Base-by-base conservation (phyloP, 2,888 invertebrate genomes). In the Epistrophe eligans region DNA sequence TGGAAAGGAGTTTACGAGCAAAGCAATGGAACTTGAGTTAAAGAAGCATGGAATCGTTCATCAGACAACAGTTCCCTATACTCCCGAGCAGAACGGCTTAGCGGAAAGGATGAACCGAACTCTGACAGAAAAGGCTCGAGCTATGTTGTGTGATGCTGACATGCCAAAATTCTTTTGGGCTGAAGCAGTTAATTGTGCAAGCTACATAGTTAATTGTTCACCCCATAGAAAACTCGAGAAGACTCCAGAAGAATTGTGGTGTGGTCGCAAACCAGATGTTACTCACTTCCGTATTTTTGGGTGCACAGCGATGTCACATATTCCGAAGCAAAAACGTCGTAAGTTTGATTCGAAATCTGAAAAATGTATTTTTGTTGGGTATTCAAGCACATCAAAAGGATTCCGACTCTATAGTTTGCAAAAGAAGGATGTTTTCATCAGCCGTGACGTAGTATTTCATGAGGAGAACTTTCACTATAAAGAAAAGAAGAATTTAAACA, bases 221-320 rank as follows among this genome's bases (percentile, higher is more conserved):
- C 67, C 77, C n/a, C 62, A 70, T 52, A 82, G 57, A 40, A 58
- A 48, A 15, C 50, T 81, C 10, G 40, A 85, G 7, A 88, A 88
- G 79, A 91, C 91, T 0, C 91, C 93, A 4, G 89, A 90, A 76
- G 92, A 92, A 84, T 19, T 90, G 5, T 93, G 92, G 91, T 84
- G 89, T 55, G 89, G 90, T 17, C 81, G 84, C 4, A 91, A 91
- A 84, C 91, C 91, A 28, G 88, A 91, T 81, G 60, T 93, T 1
- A 84, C 83, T 45, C 89, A 91, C 24, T 73, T 93, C 11, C 89
- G 89, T 62, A 88, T 91, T 19, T 93, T 93, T 90, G 93, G 93
- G 8, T 89, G 89, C 24, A 72, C 89, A 79, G 90, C 89, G 28
- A 66, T 77, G 79, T 55, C 13, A 43, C 43, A 43, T 5, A 43